Evolutionary conservation across 2,888 invertebrate genomes (phyloP).

Genomic region (Hyalella azteca): DNA sequence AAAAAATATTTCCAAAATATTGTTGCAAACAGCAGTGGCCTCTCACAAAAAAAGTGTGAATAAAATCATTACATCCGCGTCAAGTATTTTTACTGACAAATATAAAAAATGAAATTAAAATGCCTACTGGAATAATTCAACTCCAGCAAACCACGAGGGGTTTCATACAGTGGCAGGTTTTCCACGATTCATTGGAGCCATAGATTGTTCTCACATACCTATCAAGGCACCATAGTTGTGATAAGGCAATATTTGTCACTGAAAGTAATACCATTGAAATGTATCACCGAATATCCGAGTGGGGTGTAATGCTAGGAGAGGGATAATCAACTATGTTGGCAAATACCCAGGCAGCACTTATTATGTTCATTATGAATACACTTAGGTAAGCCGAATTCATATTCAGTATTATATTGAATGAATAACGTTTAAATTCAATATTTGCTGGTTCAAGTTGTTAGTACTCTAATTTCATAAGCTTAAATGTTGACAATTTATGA

Average conservation of each 20-base stretch:
- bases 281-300: slow-evolving; percentile 60
- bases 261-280: slow-evolving; percentile 59
- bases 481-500: not conserved
- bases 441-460: not conserved
- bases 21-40: not conserved
- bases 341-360: slow-evolving; percentile 59
- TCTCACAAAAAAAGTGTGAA: slow-evolving; percentile 32
- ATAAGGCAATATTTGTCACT: slow-evolving; percentile 56
- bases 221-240: slow-evolving; percentile 55
- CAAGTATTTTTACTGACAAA: slow-evolving; percentile 10
- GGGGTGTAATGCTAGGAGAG: too few species aligned
- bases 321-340: slow-evolving; percentile 54
- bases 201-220: slow-evolving; percentile 59
- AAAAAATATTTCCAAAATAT: slow-evolving; percentile 19
- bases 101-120: slow-evolving; percentile 12
- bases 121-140: not conserved
- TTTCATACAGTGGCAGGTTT: slow-evolving; percentile 48
- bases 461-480: not conserved
- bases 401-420: not conserved
- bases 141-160: not conserved
- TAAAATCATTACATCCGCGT: not conserved
- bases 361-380: slow-evolving; percentile 57
- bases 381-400: slow-evolving; percentile 42
- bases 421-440: not conserved
- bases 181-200: slow-evolving; percentile 59